Base-by-base conservation (phyloP, 2,888 invertebrate species). In the Argyresthia goedartella region DNA sequence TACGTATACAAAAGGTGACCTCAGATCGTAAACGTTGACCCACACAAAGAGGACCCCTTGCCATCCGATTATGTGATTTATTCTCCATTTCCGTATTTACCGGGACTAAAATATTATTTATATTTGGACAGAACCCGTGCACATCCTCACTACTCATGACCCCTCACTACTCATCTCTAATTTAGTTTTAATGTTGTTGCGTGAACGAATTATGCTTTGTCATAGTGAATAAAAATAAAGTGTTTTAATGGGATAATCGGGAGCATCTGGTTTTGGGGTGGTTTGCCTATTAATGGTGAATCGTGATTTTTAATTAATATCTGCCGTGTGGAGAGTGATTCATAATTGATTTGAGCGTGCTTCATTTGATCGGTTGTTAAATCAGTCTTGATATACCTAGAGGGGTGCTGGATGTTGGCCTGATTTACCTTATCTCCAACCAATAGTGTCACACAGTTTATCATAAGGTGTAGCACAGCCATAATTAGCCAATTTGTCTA, bases 131-230 rank as follows among this genome's bases (percentile, higher is more conserved):
- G 67, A 61, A 69, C 74, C 75, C 72, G 71, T 69, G 41, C 54
- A 55, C 56, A 64, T 64, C 61, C 55, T 56, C 63, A 65, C 65
- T 68, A 71, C 75, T 76, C 74, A 71, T 73, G 62, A 71, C 67
- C 62, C 51, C n/a, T 25, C 43, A 44, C 43, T 14, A 34, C 35
- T 35, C 35, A 11, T 14, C 62, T 72, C 75, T 79, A 79, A 81
- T 79, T 80, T 78, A 66, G 77, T 80, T 81, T 79, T 79, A 80
- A 78, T 82, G 73, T 81, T 72, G 77, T 9, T 76, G 73, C 76
- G 79, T 81, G 80, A 81, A 78, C 79, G 74, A 77, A 84, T 84
- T 84, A 84, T 78, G 82, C 81, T 70, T 63, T 78, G 78, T 84
- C 81, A 81, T 81, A 77, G 68, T 61, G 67, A 74, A 73, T 73